Evolutionary conservation across 2,113 vertebrate genomes (phyloP).

Genomic region (Cichladusa arquata): DNA sequence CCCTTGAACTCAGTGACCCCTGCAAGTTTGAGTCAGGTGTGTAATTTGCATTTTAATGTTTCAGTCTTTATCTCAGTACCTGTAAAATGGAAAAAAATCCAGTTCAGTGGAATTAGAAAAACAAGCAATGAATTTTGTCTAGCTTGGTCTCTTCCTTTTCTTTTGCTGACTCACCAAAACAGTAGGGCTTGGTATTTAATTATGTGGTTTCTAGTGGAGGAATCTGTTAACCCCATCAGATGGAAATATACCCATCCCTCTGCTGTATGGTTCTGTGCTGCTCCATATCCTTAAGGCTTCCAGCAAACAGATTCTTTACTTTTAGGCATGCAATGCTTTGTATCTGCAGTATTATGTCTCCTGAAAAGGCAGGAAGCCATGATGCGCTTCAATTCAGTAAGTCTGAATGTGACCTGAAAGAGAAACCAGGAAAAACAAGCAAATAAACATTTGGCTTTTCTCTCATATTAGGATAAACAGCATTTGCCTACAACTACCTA

Average conservation of each 20-base stretch:
- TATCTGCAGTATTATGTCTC: not conserved
- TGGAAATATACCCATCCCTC: not conserved
- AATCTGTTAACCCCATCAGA: not conserved
- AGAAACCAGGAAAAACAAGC: conserved; percentile 23
- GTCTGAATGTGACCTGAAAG: conserved; percentile 13
- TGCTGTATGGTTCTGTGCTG: not conserved
- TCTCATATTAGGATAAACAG: conserved; percentile 16
- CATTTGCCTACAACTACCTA: not conserved
- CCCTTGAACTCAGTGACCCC: not conserved
- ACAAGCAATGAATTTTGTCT: not conserved
- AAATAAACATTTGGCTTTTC: conserved; percentile 22
- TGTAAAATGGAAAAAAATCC: not conserved
- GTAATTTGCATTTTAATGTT: not conserved
- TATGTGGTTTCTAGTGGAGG: not conserved
- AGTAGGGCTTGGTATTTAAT: not conserved
- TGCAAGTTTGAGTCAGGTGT: not conserved
- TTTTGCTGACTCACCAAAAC: conserved; percentile 37
- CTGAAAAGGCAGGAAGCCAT: conserved; percentile 24
- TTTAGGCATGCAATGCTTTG: not conserved
- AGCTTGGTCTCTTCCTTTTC: not conserved
- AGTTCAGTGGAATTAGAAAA: not conserved
- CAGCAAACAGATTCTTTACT: not conserved
- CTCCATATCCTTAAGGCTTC: not conserved
- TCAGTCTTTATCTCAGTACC: not conserved
- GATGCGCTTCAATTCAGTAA: not conserved